Percentiles rank a stretch among this genome's conserved stretches.
Evolutionary conservation across 2,888 invertebrate species (phyloP).

Genomic region (Zygogramma bicolorata): DNA sequence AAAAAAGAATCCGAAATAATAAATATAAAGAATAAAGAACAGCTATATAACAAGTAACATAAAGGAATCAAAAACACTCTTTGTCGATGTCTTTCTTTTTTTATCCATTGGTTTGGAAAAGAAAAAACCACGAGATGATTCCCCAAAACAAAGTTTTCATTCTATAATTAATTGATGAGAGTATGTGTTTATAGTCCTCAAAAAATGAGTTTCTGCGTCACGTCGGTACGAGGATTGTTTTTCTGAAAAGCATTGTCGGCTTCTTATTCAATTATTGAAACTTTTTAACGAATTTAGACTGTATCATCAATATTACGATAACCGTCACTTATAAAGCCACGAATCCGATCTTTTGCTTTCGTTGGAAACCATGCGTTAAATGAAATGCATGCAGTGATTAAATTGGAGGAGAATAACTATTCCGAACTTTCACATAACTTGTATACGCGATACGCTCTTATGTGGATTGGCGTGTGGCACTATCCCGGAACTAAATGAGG

Average conservation of each 20-base stretch:
- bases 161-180: too few species aligned
- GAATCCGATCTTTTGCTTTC: slow-evolving; percentile 27
- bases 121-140: too few species aligned
- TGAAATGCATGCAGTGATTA: slow-evolving; percentile 44
- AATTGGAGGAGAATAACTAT: slow-evolving; percentile 45
- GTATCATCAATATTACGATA: slow-evolving; percentile 28
- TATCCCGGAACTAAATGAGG: slow-evolving; percentile 43
- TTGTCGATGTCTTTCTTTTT: too few species aligned
- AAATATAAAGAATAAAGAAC: too few species aligned
- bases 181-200: background rate
- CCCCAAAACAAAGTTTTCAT: too few species aligned
- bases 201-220: background rate
- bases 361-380: slow-evolving; percentile 29
- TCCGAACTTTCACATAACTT: slow-evolving; percentile 50
- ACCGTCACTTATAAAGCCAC: slow-evolving; percentile 33
- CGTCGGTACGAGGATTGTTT: background rate
- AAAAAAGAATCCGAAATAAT: too few species aligned
- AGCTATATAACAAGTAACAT: too few species aligned
- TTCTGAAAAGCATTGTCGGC: background rate
- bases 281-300: slow-evolving; percentile 23
- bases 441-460: slow-evolving; percentile 33
- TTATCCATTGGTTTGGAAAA: too few species aligned
- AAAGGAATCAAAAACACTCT: too few species aligned
- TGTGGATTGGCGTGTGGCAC: slow-evolving; percentile 33
- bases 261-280: background rate